Evolutionary conservation across 2,113 vertebrate species (phyloP).

Genomic region (Phrynosoma blainvillii): DNA sequence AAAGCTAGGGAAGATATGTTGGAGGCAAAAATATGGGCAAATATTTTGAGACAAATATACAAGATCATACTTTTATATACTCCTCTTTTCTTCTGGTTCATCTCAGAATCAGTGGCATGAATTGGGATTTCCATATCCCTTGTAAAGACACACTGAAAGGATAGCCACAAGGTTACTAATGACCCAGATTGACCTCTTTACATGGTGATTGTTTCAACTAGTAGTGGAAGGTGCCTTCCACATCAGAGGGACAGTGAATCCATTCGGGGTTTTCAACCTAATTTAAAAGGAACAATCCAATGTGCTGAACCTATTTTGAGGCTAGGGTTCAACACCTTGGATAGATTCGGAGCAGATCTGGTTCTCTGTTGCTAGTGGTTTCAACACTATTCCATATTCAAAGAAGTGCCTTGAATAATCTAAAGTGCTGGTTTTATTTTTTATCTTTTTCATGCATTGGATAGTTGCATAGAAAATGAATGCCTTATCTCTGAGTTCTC

Average conservation of each 20-base stretch:
- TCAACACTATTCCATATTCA: neutral
- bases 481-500: neutral
- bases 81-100: neutral
- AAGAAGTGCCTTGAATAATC: neutral
- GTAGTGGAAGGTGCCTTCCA: neutral
- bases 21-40: neutral
- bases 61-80: neutral
- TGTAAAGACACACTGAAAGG: neutral
- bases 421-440: neutral
- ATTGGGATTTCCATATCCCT: neutral
- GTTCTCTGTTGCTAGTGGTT: neutral
- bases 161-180: neutral
- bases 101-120: neutral
- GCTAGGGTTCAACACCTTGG: too few relatives aligned
- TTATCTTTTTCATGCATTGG: neutral
- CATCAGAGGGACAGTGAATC: too few relatives aligned
- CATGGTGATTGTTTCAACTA: neutral
- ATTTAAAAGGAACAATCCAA: neutral
- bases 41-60: neutral
- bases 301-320: neutral
- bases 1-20: too few relatives aligned
- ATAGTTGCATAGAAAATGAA: neutral
- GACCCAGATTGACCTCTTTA: neutral
- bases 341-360: neutral
- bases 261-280: too few relatives aligned